Base-by-base conservation (phyloP, 2,888 invertebrate species). In the Spatulosminthurus flaviceps region DNA sequence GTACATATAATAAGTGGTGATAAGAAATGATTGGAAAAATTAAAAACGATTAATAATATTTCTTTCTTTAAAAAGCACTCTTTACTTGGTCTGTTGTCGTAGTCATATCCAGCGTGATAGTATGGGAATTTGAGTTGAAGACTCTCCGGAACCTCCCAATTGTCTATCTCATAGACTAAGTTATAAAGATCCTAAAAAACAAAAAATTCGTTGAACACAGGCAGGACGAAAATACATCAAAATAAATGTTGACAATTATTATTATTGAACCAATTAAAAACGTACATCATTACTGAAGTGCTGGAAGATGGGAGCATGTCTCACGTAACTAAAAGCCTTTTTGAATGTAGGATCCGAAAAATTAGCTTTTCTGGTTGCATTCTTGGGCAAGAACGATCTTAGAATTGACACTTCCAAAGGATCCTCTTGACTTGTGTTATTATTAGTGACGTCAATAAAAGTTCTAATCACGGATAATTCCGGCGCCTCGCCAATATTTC, bases 61-160 rank as follows among this genome's bases (percentile, higher is more conserved):
- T 7, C 9, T 34, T 34, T 34, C 9, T 4, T 34, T 7, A 34
- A 34, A 9, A 34, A 4, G 9, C 9, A 21, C 4, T 7, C 4
- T 5, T 64, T 64, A 64, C 64, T 64, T 64, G 64, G 64, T 24
- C 64, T 64, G 64, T 64, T 24, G 1, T 64, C 64, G 64, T 64
- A 64, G n/a, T 64, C 64, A 64, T 64, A 64, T 4, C 64, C 64
- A 64, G 64, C 64, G 24, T 19, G 64, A 24, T 64, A 64, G 24
- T 64, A 64, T 11, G 64, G 64, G 24, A 64, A 64, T 64, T 64
- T 64, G 24, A 24, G 2, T 24, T 21, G 21, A 1, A 64, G 26
- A 64, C 2, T 9, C 24, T 64, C 64, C 24, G 64, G 64, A 22
- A n/a, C 64, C 24, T 24, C 64, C 64, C 64, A 64, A 22, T 9